Evolutionary conservation across 2,797 vertebrate species (phyloP), one percentile per base, ranked within the genome.

Genomic region (Gambelia wislizenii): DNA sequence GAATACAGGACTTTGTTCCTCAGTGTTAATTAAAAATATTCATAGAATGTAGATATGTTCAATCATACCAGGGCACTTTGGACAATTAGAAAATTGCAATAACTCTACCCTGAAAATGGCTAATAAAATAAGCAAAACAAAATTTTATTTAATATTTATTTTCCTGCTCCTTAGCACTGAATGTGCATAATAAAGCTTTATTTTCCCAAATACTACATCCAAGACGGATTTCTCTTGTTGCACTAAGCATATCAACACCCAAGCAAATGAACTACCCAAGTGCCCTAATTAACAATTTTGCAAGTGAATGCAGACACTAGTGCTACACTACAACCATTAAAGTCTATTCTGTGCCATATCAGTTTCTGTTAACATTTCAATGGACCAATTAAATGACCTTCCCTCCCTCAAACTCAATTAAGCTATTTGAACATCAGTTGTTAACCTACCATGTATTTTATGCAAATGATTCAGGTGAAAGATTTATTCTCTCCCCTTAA

Each of bases 351-450:
- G 91, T 95, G 97, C 97, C 96, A 96, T 97, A 98, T 98, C 97
- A 98, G 97, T 98, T 98, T 96, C 98, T 96, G 98, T 99, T 99
- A 99, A 97, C 98, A 99, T 98, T 97, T 98, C 98, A 99, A 99
- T 98, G 97, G 96, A 96, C 96, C 96, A 97, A 98, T 98, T 98
- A 98, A 98, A 98, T 97, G 98, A 99, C 98, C 98, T 98, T 96
- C 97, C 96, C 96, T 96, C 95, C 95, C 96, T 97, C 95, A 97
- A 97, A 98, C 98, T 98, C 97, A 98, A 98, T 98, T 98, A 98
- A 97, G 97, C 96, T 95, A 96, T 97, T 95, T 95, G 97, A 97
- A 96, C 93, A 96, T 96, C 97, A 97, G 97, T 98, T 98, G 98
- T 97, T 97, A 97, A 95, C 97, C 98, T 97, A 96, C 96, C 94